Percentiles rank a stretch among this genome's conserved stretches.
These are phyloP conservation scores for Tenebrosternarchus preto DNA, from an alignment of 2,113 vertebrate species.

Conservation along the genomic window DNA sequence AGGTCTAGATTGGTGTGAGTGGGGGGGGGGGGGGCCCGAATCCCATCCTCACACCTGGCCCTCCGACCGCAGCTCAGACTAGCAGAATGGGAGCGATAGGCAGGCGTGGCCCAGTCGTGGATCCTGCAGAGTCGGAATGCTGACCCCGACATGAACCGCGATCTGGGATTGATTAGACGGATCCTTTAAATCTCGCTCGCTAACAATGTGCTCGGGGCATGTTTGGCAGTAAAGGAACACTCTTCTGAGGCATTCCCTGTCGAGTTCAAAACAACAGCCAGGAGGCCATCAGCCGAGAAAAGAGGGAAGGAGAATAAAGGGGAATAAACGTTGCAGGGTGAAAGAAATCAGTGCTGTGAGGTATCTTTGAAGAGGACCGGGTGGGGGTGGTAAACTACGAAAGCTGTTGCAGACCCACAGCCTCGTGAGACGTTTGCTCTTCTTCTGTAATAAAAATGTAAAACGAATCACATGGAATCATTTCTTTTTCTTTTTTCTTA, in stretches of 20 bases:
- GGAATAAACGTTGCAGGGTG: constrained; percentile 35
- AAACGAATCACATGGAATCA: constrained; percentile 42
- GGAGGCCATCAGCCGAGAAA: constrained; percentile 51
- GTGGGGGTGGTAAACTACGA: background rate
- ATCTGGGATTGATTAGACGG: constrained; percentile 63
- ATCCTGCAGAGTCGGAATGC: constrained; percentile 51
- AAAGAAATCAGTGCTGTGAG: constrained; percentile 40
- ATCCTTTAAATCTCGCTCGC: constrained; percentile 63
- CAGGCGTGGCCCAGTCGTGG: constrained; percentile 21
- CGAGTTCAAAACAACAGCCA: constrained; percentile 65
- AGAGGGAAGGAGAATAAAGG: constrained; percentile 38
- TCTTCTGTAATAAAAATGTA: constrained; percentile 23
- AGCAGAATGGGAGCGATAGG: constrained; percentile 14
- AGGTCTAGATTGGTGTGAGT: background rate
- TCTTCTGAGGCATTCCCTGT: constrained; percentile 62
- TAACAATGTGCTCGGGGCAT: constrained; percentile 67
- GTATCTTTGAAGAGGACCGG: constrained; percentile 19
- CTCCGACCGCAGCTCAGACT: constrained; percentile 21
- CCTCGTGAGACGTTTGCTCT: constrained; percentile 32
- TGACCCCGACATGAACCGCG: constrained; percentile 60
- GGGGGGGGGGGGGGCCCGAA: background rate
- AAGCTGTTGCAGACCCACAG: constrained; percentile 35
- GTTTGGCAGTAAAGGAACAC: constrained; percentile 62
- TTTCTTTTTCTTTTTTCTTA: background rate
- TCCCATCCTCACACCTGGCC: constrained; percentile 51